Base-by-base conservation (phyloP, 2,797 vertebrate species). In the Phataginus tetradactyla region DNA sequence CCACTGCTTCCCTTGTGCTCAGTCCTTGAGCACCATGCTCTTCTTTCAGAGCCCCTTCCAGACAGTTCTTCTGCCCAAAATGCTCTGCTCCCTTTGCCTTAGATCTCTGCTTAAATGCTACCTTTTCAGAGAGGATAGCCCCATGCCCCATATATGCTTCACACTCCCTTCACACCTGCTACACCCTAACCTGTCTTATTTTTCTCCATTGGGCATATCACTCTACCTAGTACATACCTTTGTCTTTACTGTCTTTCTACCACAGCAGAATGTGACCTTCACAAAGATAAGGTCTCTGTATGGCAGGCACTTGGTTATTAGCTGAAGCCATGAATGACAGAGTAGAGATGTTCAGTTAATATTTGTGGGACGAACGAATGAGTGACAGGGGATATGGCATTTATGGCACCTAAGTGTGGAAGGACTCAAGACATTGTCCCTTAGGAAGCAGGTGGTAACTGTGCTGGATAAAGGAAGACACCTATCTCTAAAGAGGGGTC, bases 201-300 rank as follows among this genome's bases (percentile, higher is more conserved):
- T 72, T 72, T 27, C 14, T 83, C 57, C 27, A 5, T n/a, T 66
- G 32, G 17, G 18, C 42, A n/a, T 71, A 45, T 20, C n/a, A 17
- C n/a, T 29, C n/a, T 57, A 1, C 9, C 1, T 29, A 2, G 66
- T 68, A 9, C 0, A 13, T 71, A 57, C 6, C 4, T 32, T 1
- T 77, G 25, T 72, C 21, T 86, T 72, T 66, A 14, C 18, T 37
- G 9, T 91, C 55, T 68, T 15, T 71, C 29, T 51, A 12, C 23
- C n/a, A 23, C 3, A 42, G 49, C 7, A 34, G 18, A 86, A 15
- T 51, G 29, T 42, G 29, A 37, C 15, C 27, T 59, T n/a, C 27
- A 32, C 20, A 59, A 11, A 78, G 45, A 37, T 14, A 18, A 25
- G 15, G 23, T 57, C 37, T 84, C 21, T 2, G 0, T 27, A 3